These are phyloP conservation scores for Calliphora vomitoria DNA, from an alignment of 2,888 invertebrate genomes.

Conservation along the genomic window DNA sequence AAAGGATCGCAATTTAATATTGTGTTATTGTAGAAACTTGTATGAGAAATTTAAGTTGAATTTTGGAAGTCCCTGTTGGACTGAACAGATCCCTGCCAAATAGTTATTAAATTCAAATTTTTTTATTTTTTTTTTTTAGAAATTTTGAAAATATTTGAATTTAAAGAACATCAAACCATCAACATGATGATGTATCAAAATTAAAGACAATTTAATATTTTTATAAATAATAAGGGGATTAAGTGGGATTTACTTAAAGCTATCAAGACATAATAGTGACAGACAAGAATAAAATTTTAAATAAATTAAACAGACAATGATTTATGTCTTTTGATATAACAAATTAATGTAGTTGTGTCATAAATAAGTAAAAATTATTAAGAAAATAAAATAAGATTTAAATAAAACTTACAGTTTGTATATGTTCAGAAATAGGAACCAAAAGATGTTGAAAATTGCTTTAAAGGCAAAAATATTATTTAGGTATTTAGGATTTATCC, in stretches of 20 bases:
- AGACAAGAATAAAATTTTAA: neutral
- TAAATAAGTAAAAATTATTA: neutral
- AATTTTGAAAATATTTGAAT: too few relatives aligned
- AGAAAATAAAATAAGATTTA: conserved; percentile 9
- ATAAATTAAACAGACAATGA: conserved; percentile 21
- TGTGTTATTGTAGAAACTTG: too few relatives aligned
- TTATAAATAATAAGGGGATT: neutral
- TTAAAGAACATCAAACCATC: neutral
- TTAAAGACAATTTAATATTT: neutral
- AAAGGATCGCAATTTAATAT: too few relatives aligned
- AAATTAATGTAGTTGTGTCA: conserved; percentile 22
- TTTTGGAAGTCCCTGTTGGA: too few relatives aligned
- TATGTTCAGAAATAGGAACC: conserved; percentile 51
- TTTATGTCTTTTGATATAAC: conserved; percentile 3
- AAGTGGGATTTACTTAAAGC: neutral
- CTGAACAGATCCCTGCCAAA: too few relatives aligned
- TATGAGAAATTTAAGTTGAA: too few relatives aligned
- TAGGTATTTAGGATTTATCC: neutral
- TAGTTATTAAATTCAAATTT: too few relatives aligned
- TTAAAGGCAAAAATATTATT: neutral
- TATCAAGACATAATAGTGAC: conserved; percentile 11
- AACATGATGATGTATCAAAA: neutral
- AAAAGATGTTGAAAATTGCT: conserved; percentile 25
- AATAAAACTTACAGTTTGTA: conserved; percentile 66
- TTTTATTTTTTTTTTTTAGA: too few relatives aligned